Conservation (phyloP, 2,888 invertebrate genomes). For the Salpingus planirostris region DNA sequence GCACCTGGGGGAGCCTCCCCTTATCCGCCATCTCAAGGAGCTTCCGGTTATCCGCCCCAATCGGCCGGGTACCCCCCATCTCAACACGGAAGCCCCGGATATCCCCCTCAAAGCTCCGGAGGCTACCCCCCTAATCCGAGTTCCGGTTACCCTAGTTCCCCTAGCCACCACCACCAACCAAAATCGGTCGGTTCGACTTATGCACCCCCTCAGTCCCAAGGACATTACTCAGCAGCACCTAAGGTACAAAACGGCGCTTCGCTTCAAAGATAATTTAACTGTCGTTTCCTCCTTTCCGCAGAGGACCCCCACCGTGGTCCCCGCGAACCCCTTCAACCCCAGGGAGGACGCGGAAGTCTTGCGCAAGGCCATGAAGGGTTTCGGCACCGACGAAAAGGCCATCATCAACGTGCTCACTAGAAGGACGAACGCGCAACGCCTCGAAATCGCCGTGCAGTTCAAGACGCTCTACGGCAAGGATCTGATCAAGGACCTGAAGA, state of each 20-base stretch:
- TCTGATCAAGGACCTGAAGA: conserved; percentile 73
- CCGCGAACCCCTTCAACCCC: conserved; percentile 69
- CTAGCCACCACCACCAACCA: too few species aligned
- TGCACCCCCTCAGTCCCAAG: conserved; percentile 2
- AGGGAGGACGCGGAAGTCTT: conserved; percentile 70
- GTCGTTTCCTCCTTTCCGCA: too few species aligned
- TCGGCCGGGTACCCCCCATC: too few species aligned
- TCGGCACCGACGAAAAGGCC: conserved; percentile 84
- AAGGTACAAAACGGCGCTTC: too few species aligned
- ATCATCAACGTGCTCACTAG: conserved; percentile 77
- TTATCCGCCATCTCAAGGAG: not conserved
- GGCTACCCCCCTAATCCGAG: too few species aligned
- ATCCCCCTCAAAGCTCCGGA: too few species aligned
- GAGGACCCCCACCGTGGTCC: conserved; percentile 67
- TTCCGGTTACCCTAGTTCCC: too few species aligned
- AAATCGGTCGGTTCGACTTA: not conserved
- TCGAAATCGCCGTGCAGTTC: conserved; percentile 71
- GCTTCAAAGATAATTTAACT: too few species aligned
- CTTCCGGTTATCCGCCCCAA: too few species aligned
- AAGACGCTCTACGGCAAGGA: conserved; percentile 85
- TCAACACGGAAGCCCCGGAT: too few species aligned
- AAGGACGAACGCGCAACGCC: conserved; percentile 77
- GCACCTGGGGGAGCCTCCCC: not conserved
- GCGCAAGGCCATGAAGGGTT: conserved; percentile 87
- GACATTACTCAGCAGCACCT: not conserved